A percentile compares a stretch with the other conserved stretches of the same genome.
phyloP scores from a whole-genome alignment of 2,888 invertebrate genomes.

The Seira musarum region DNA sequence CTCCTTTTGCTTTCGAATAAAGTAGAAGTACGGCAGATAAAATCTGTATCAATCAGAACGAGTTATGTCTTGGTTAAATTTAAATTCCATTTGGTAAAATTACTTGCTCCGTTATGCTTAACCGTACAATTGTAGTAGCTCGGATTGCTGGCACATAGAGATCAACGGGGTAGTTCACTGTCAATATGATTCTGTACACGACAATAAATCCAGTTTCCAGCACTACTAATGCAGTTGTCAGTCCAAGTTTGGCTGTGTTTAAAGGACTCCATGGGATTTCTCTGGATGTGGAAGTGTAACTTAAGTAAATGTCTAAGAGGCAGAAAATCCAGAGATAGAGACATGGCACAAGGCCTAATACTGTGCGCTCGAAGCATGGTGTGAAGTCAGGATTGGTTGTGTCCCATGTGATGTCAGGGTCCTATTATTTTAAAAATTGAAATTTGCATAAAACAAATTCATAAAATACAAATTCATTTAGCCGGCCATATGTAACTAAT shows the following conservation, averaged over 20 bases:
- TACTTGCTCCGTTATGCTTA: conserved; percentile 76
- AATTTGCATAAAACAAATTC: neutral
- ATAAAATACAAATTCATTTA: neutral
- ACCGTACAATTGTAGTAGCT: conserved; percentile 86
- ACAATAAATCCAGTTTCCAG: conserved; percentile 36
- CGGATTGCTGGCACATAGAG: conserved; percentile 76
- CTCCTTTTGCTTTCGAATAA: conserved; percentile 87
- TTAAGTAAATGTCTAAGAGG: conserved; percentile 76
- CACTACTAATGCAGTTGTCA: conserved; percentile 42
- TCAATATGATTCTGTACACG: neutral
- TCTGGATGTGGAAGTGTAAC: conserved; percentile 54
- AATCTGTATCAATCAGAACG: too few relatives aligned
- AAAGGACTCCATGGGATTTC: conserved; percentile 69
- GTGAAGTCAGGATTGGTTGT: conserved; percentile 89
- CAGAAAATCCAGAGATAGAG: conserved; percentile 86
- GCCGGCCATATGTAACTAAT: neutral
- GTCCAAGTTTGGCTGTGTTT: conserved; percentile 65
- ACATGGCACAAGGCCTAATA: conserved; percentile 91
- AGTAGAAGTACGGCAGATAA: conserved; percentile 76
- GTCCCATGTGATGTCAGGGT: conserved; percentile 72
- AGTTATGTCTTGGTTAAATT: neutral
- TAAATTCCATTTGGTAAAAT: neutral
- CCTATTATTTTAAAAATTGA: conserved; percentile 43
- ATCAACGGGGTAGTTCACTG: conserved; percentile 41
- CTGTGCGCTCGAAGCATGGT: conserved; percentile 92